Base-by-base conservation (phyloP, 2,888 invertebrate species). In the Clivina fossor region DNA sequence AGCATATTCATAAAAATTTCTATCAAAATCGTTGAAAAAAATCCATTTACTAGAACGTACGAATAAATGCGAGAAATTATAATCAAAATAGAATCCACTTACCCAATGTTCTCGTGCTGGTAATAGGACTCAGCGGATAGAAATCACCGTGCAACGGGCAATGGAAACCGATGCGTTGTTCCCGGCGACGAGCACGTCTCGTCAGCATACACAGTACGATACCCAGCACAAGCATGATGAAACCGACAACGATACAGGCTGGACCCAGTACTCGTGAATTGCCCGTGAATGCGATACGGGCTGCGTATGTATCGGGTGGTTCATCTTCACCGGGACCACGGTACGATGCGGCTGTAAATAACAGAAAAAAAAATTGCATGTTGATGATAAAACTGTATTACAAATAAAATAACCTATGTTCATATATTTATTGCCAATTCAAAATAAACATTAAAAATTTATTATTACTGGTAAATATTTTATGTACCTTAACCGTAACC, bases 131-230 rank as follows among this genome's bases (percentile, higher is more conserved):
- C 30, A 86, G 74, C 2, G 87, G 87, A 69, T 86, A 88, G 72
- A 88, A 88, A 73, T 87, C 87, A 4, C 88, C 88, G 64, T 87
- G 87, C 38, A 88, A 78, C 20, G 87, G 87, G 71, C 88, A 88
- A 71, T 86, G 86, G 75, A 86, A 88, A 51, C 86, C 86, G 58
- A 87, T 78, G 37, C 86, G 78, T 51, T 85, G 80, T 65, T 85
- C 84, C 30, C 83, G 76, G 48, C 80, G 77, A 60, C 85, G 79
- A 1, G 86, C 86, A 22, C 86, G 76, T 47, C 84, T 77, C 69
- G 85, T 85, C 62, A 87, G 71, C 65, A 83, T 77, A 71, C 86
- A 86, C 37, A 87, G 71, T 5, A 83, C 77, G 47, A 82, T 78
- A 33, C 86, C 86, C 68, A 82, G 70, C 49, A 80, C 77, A 33